Percentiles rank a stretch among this genome's conserved stretches.
These are phyloP conservation scores for Lamellibrachia satsuma DNA, from an alignment of 2,888 invertebrate species.

Conservation along the genomic window DNA sequence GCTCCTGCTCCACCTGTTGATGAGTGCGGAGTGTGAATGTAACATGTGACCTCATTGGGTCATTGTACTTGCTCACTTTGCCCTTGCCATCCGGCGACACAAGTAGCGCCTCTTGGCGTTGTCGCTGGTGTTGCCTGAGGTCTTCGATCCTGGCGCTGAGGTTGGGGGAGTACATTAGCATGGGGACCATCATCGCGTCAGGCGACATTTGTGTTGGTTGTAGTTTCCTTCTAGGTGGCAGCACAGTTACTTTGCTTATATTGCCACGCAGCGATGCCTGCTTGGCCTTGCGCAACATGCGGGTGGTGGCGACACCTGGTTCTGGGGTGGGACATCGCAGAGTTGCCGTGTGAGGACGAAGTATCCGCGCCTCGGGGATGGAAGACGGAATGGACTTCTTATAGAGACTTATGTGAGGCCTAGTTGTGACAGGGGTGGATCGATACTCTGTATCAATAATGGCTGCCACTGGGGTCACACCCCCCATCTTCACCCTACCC, in stretches of 20 bases:
- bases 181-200: conserved; percentile 54
- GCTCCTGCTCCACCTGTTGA: conserved; percentile 48
- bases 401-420: conserved; percentile 23
- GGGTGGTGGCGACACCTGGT: conserved; percentile 21
- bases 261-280: conserved; percentile 39
- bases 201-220: background rate
- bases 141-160: conserved; percentile 49
- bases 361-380: conserved; percentile 53
- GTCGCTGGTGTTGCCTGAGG: conserved; percentile 18
- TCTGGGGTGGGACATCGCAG: conserved; percentile 23
- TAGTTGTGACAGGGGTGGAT: background rate
- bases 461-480: conserved; percentile 38
- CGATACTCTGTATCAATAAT: conserved; percentile 41
- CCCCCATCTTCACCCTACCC: background rate
- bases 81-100: conserved; percentile 42
- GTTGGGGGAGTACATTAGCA: conserved; percentile 60
- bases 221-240: conserved; percentile 27
- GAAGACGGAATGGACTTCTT: conserved; percentile 45
- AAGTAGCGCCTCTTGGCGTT: conserved; percentile 18
- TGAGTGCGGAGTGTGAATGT: conserved; percentile 60
- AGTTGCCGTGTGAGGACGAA: conserved; percentile 49
- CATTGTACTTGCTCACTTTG: conserved; percentile 55
- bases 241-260: conserved; percentile 35
- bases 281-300: background rate
- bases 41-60: conserved; percentile 57